These are phyloP conservation scores for Drosophila falleni DNA, from an alignment of 2,888 invertebrate genomes.

Conservation along the genomic window DNA sequence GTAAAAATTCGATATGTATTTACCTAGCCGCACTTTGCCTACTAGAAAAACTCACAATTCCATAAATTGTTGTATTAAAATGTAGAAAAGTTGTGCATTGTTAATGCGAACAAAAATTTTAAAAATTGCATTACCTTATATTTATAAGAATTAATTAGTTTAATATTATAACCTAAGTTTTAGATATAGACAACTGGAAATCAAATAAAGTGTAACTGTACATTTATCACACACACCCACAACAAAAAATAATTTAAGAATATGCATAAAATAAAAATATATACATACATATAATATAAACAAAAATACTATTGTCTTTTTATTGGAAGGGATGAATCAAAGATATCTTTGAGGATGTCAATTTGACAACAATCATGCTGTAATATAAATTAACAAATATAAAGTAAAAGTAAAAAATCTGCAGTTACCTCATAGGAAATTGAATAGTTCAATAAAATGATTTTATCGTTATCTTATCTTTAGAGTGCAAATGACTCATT, in stretches of 20 bases:
- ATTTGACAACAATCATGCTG: too few relatives aligned
- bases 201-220: conserved; percentile 72
- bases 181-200: conserved; percentile 71
- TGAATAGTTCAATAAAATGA: not conserved
- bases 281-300: conserved; percentile 42
- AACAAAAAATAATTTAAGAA: conserved; percentile 62
- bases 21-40: conserved; percentile 76
- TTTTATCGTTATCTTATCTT: conserved; percentile 16
- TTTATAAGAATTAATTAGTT: conserved; percentile 58
- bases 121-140: conserved; percentile 62
- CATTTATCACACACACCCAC: conserved; percentile 68
- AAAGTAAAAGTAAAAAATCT: not conserved
- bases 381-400: not conserved
- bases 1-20: conserved; percentile 44
- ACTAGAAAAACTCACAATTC: conserved; percentile 67
- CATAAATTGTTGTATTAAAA: conserved; percentile 62
- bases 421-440: not conserved
- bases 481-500: conserved; percentile 2
- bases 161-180: conserved; percentile 66
- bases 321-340: not conserved
- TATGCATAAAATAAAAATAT: conserved; percentile 61
- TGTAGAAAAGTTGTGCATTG: conserved; percentile 60
- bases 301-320: conserved; percentile 3
- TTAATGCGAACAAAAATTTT: conserved; percentile 48
- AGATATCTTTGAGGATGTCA: too few relatives aligned